Conservation (phyloP, 1,140 invertebrate genomes). For the Sitodiplosis mosellana region DNA sequence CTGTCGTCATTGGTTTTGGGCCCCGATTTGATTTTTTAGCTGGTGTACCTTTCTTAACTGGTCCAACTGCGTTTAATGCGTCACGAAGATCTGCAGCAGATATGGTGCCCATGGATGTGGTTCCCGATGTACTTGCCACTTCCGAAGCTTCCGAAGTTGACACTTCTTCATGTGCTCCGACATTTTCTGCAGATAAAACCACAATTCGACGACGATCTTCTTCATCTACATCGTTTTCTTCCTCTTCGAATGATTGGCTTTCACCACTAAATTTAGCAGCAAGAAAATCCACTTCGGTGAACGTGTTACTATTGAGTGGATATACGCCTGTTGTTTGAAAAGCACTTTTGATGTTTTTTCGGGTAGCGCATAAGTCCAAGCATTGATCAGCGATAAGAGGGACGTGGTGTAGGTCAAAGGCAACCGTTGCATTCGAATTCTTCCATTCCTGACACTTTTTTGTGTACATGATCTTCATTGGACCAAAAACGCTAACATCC, state of each 20-base stretch:
- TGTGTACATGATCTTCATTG: conserved; percentile 23
- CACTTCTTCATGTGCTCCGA: too few species aligned
- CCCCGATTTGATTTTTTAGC: background rate
- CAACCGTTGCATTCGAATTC: conserved; percentile 19
- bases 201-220: too few species aligned
- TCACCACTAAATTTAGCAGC: background rate
- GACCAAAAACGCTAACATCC: conserved; percentile 25
- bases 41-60: background rate
- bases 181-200: too few species aligned
- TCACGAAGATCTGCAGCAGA: background rate
- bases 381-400: background rate
- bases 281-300: background rate
- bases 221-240: too few species aligned
- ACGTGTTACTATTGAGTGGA: background rate
- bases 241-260: too few species aligned
- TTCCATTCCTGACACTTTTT: conserved; percentile 19
- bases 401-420: background rate
- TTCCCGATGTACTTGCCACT: too few species aligned
- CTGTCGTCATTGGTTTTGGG: background rate
- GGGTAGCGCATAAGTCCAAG: background rate
- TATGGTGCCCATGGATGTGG: too few species aligned
- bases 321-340: background rate
- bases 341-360: background rate
- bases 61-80: background rate
- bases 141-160: too few species aligned